Evolutionary conservation across 2,113 vertebrate species (phyloP).

Genomic region (Zosterops japonicus): DNA sequence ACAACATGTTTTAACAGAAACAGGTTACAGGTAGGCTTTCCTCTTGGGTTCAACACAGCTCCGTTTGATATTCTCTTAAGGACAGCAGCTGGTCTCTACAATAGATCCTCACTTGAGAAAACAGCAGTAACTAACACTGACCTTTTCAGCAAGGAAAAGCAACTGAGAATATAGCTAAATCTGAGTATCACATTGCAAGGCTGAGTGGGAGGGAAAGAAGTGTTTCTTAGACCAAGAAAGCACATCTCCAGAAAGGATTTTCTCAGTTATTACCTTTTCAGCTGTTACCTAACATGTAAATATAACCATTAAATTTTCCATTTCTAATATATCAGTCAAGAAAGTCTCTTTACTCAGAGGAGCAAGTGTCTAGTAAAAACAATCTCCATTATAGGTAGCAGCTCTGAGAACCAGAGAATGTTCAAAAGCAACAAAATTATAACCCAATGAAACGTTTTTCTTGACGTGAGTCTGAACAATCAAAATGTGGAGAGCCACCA

Average conservation of each 20-base stretch:
- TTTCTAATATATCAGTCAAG: background rate
- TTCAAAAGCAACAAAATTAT: background rate
- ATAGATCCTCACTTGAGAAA: background rate
- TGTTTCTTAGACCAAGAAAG: background rate
- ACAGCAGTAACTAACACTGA: background rate
- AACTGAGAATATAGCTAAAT: background rate
- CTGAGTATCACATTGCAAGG: background rate
- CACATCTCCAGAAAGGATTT: background rate
- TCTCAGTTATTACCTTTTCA: background rate
- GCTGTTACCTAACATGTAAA: background rate
- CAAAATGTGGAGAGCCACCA: background rate
- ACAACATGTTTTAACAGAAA: background rate
- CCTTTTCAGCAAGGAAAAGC: background rate
- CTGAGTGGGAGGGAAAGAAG: background rate
- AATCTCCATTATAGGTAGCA: background rate
- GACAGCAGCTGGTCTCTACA: background rate
- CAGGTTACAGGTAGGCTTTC: background rate
- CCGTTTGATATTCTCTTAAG: background rate
- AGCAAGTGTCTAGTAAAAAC: background rate
- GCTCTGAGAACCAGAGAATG: background rate
- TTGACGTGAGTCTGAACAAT: background rate
- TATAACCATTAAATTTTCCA: background rate
- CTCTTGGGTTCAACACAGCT: background rate
- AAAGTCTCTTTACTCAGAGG: background rate
- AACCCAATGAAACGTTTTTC: background rate